phyloP scores from a whole-genome alignment of 2,888 invertebrate species.

The Lithophane leautieri region DNA sequence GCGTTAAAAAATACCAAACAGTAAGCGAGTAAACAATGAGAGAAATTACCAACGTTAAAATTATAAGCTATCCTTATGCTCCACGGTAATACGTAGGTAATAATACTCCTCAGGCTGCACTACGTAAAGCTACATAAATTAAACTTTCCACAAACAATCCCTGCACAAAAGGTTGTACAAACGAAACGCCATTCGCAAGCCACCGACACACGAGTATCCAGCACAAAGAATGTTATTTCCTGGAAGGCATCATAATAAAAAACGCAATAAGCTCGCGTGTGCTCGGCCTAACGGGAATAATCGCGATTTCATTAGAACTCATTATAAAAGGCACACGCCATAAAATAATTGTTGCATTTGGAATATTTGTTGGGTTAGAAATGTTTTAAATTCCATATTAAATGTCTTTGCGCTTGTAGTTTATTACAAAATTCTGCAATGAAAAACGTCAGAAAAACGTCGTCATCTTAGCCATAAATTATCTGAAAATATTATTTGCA shows the following conservation, averaged over 20 bases:
- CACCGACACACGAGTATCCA: constrained; percentile 52
- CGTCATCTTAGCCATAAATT: not conserved
- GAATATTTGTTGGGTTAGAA: constrained; percentile 44
- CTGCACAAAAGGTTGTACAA: constrained; percentile 45
- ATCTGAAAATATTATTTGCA: not conserved
- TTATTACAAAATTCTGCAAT: not conserved
- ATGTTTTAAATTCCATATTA: constrained; percentile 25
- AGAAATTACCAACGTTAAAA: constrained; percentile 12
- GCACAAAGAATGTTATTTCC: constrained; percentile 61
- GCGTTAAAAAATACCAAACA: constrained; percentile 2
- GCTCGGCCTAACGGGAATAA: constrained; percentile 56
- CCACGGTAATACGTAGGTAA: constrained; percentile 7
- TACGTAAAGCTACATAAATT: constrained; percentile 48
- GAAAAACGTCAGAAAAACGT: not conserved
- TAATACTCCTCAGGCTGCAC: constrained; percentile 20
- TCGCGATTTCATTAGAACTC: constrained; percentile 63
- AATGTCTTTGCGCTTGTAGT: not conserved
- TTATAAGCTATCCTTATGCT: constrained; percentile 16
- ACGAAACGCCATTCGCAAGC: constrained; percentile 51
- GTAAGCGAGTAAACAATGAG: constrained; percentile 18
- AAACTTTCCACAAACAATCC: constrained; percentile 51
- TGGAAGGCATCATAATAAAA: constrained; percentile 55
- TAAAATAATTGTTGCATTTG: constrained; percentile 57
- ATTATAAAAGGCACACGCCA: constrained; percentile 62
- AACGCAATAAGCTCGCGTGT: constrained; percentile 59